Conservation (phyloP, 1,140 invertebrate species). For the Capitella teleta region DNA sequence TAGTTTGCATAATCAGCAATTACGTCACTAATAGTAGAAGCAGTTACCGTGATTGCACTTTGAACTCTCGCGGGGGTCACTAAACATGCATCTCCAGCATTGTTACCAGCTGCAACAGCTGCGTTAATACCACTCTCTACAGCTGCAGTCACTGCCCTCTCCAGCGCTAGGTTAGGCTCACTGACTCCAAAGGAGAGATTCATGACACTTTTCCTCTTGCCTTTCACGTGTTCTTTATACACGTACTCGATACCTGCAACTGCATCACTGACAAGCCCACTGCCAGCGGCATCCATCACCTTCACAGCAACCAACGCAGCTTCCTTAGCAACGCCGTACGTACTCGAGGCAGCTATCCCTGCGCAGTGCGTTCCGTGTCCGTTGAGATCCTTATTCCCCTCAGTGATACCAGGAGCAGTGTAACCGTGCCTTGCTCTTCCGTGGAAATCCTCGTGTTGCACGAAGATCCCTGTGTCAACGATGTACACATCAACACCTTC, state of each 20-base stretch:
- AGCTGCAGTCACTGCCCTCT: neutral
- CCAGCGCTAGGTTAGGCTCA: neutral
- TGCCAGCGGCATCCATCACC: neutral
- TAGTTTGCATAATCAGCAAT: neutral
- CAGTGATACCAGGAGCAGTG: neutral
- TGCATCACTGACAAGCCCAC: neutral
- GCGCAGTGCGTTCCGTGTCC: neutral
- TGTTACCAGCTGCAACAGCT: neutral
- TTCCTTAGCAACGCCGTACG: neutral
- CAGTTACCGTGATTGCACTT: neutral
- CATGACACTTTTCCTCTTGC: neutral
- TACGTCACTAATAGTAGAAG: neutral
- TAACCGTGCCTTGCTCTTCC: neutral
- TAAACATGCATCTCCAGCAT: neutral
- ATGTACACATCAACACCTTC: too few species aligned
- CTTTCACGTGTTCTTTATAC: neutral
- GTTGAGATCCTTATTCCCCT: neutral
- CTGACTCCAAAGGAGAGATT: neutral
- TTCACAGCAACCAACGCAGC: neutral
- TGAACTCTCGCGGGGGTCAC: neutral
- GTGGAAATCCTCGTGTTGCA: neutral
- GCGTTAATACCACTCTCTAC: neutral
- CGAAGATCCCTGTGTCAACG: neutral
- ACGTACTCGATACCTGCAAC: neutral
- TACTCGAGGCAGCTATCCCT: neutral